Percentiles rank a stretch among this genome's conserved stretches.
These are phyloP conservation scores for Ellobius talpinus DNA, from an alignment of 2,113 vertebrate genomes.

Conservation along the genomic window DNA sequence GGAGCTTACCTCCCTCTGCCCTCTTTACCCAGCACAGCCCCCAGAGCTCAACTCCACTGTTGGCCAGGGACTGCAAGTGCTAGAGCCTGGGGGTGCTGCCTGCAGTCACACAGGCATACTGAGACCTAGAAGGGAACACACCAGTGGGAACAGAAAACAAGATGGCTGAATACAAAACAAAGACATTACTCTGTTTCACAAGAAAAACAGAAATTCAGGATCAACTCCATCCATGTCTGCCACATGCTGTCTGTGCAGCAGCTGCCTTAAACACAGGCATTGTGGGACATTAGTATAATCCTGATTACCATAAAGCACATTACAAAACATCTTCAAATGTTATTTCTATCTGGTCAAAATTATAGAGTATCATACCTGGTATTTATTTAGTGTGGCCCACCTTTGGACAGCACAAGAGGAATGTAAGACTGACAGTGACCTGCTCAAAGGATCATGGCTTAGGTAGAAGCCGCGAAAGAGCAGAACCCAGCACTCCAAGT, in stretches of 20 bases:
- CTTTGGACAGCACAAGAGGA: constrained; percentile 9
- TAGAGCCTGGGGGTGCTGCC: constrained; percentile 41
- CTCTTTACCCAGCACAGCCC: constrained; percentile 63
- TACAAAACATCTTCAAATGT: background rate
- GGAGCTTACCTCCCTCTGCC: constrained; percentile 57
- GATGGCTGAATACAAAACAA: background rate
- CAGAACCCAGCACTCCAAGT: background rate
- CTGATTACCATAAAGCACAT: background rate
- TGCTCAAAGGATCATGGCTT: background rate
- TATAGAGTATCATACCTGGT: background rate
- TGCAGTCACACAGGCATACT: background rate
- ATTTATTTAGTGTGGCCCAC: background rate
- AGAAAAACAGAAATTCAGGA: background rate
- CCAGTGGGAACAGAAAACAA: constrained; percentile 12
- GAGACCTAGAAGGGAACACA: background rate
- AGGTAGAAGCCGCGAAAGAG: background rate
- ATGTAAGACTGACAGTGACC: background rate
- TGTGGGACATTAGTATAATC: background rate
- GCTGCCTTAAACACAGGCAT: background rate
- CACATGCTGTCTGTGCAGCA: background rate
- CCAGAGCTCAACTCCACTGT: constrained; percentile 43
- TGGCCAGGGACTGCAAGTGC: background rate
- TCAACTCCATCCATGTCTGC: constrained; percentile 23
- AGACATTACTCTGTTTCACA: background rate
- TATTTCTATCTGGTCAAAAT: constrained; percentile 24